These are phyloP conservation scores for Microplitis demolitor DNA, from an alignment of 1,140 invertebrate genomes.

Conservation along the genomic window DNA sequence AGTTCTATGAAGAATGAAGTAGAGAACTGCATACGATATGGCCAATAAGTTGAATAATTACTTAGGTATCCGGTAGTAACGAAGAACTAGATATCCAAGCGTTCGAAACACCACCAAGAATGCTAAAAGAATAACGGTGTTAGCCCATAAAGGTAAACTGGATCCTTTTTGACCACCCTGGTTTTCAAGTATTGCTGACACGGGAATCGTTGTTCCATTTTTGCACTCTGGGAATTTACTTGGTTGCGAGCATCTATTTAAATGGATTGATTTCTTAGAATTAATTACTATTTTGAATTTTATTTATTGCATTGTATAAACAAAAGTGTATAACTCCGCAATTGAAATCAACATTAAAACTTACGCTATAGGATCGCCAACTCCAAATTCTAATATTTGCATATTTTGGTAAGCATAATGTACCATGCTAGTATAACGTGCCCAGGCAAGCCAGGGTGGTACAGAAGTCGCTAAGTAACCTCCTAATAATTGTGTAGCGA, in stretches of 20 bases:
- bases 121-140: slow-evolving; percentile 74
- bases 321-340: neutral
- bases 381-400: slow-evolving; percentile 82
- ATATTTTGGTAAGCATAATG: slow-evolving; percentile 87
- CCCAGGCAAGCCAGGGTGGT: slow-evolving; percentile 79
- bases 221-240: slow-evolving; percentile 72
- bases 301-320: neutral
- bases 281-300: neutral
- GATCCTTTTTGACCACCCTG: slow-evolving; percentile 65
- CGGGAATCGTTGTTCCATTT: slow-evolving; percentile 68
- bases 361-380: slow-evolving; percentile 74
- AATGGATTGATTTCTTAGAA: neutral
- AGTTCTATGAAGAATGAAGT: slow-evolving; percentile 36
- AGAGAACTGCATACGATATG: slow-evolving; percentile 39
- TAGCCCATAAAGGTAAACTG: slow-evolving; percentile 73
- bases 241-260: slow-evolving; percentile 68
- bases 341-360: slow-evolving; percentile 37
- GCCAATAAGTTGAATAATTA: slow-evolving; percentile 44
- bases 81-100: slow-evolving; percentile 76
- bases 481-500: slow-evolving; percentile 81
- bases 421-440: slow-evolving; percentile 79
- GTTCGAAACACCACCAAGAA: slow-evolving; percentile 77
- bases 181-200: slow-evolving; percentile 70
- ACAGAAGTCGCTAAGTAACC: slow-evolving; percentile 82
- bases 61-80: slow-evolving; percentile 73